A percentile compares a stretch with the other conserved stretches of the same genome.
Evolutionary conservation across 2,113 vertebrate genomes (phyloP).

Genomic region (Copsychus sechellarum): DNA sequence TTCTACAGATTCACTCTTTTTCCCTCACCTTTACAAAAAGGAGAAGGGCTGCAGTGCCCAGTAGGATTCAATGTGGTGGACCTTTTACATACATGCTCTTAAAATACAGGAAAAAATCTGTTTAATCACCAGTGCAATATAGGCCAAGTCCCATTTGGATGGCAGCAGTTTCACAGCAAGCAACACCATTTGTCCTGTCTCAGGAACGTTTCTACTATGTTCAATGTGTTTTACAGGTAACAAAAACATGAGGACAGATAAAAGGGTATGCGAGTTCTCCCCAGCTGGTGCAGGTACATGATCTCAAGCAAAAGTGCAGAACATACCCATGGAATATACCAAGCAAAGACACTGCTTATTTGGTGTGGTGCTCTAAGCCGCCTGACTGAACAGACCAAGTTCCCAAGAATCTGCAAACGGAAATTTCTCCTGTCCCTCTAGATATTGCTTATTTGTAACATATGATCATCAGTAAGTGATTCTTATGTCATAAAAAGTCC

Average conservation of each 20-base stretch:
- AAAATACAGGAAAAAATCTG: neutral
- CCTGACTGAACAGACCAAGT: neutral
- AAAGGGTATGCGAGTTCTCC: neutral
- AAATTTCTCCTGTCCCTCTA: neutral
- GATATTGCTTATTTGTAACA: fast-evolving
- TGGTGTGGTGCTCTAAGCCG: neutral
- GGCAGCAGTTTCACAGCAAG: neutral
- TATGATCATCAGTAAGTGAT: neutral
- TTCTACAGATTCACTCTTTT: neutral
- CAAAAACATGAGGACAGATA: neutral
- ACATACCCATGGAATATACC: neutral
- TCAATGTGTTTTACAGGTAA: neutral
- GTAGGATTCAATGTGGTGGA: neutral
- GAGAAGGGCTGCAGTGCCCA: neutral
- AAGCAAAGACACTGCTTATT: neutral
- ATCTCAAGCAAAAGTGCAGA: neutral
- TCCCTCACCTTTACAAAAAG: neutral
- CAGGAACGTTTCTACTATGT: neutral
- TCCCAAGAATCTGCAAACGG: neutral
- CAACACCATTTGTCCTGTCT: neutral
- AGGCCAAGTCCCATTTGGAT: neutral
- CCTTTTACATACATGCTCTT: neutral
- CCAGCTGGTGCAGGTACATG: neutral
- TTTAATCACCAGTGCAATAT: neutral
- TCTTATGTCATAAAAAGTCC: neutral